Evolutionary conservation across 1,140 invertebrate genomes (phyloP).

Genomic region (Trichomalopsis sarcophagae): DNA sequence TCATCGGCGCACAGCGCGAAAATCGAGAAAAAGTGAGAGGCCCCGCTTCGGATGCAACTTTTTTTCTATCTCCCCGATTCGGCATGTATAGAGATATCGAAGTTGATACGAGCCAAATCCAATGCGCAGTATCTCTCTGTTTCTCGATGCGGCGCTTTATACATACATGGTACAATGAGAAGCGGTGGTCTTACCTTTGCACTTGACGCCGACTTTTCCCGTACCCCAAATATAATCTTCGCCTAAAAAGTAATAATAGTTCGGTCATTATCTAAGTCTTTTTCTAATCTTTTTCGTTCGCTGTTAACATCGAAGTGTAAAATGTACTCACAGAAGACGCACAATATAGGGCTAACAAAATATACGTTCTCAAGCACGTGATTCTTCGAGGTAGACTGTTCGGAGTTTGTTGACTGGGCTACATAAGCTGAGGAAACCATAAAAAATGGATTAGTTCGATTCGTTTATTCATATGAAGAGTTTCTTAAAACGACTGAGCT

Average conservation of each 20-base stretch:
- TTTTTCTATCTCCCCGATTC: not conserved
- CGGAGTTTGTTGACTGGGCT: constrained; percentile 61
- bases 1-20: not conserved
- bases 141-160: not conserved
- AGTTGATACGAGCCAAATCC: not conserved
- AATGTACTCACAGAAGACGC: constrained; percentile 74
- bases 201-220: constrained; percentile 76
- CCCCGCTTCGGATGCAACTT: not conserved
- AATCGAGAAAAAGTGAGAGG: constrained; percentile 15
- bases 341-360: constrained; percentile 75
- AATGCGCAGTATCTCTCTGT: not conserved
- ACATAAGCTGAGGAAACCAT: constrained; percentile 65
- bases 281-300: not conserved
- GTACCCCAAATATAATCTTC: constrained; percentile 80
- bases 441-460: constrained; percentile 4
- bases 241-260: constrained; percentile 68
- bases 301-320: not conserved
- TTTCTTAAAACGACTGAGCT: not conserved
- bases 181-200: constrained; percentile 72
- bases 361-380: constrained; percentile 71
- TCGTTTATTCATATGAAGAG: not conserved
- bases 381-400: constrained; percentile 58
- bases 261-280: not conserved
- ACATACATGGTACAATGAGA: not conserved
- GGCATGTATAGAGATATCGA: not conserved